Conservation (phyloP, 2,888 invertebrate genomes). For the Nephrotoma appendiculata region DNA sequence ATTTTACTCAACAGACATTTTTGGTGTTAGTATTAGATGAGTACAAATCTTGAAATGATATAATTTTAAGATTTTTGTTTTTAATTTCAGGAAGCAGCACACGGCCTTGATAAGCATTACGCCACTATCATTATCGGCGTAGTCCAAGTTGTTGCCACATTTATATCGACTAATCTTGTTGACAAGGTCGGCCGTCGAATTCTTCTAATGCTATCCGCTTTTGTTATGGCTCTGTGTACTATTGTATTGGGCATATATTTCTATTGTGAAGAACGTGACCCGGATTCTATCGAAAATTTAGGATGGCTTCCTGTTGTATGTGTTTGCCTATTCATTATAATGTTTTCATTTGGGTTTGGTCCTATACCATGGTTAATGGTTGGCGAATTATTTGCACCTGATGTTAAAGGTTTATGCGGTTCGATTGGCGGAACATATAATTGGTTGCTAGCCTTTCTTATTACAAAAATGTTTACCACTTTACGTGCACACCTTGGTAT, state of each 20-base stretch:
- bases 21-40: conserved; percentile 25
- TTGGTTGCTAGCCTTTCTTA: conserved; percentile 58
- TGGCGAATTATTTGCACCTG: conserved; percentile 56
- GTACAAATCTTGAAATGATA: neutral
- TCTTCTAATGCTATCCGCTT: conserved; percentile 49
- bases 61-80: neutral
- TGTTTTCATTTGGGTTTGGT: conserved; percentile 62
- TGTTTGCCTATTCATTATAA: conserved; percentile 53
- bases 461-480: conserved; percentile 48
- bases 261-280: conserved; percentile 15
- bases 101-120: conserved; percentile 18
- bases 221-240: conserved; percentile 48
- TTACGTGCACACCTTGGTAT: conserved; percentile 36
- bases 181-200: conserved; percentile 60
- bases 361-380: conserved; percentile 63
- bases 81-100: neutral
- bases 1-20: conserved; percentile 55
- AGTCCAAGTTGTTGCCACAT: conserved; percentile 55
- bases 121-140: conserved; percentile 40
- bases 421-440: conserved; percentile 59
- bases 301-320: conserved; percentile 54
- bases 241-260: conserved; percentile 51
- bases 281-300: conserved; percentile 34
- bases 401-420: conserved; percentile 54
- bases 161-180: conserved; percentile 55